phyloP scores from a whole-genome alignment of 2,113 vertebrate species.

The Clupea harengus region DNA sequence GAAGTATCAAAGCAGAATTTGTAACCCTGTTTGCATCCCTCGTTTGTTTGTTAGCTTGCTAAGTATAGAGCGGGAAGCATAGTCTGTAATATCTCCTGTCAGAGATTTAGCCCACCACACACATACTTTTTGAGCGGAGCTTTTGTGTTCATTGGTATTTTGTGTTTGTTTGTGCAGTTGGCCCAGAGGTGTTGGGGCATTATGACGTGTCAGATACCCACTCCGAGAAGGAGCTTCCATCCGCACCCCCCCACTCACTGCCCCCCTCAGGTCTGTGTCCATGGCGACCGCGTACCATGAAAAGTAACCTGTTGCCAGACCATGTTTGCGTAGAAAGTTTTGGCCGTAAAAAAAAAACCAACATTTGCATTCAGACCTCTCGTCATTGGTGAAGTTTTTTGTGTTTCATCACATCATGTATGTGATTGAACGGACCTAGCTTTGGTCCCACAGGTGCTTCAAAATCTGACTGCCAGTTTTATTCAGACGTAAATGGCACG shows the following conservation, averaged over 20 bases:
- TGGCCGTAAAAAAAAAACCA: background rate
- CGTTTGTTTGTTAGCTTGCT: no score
- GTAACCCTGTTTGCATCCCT: no score
- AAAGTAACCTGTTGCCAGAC: background rate
- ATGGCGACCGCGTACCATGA: background rate
- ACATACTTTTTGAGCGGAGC: background rate
- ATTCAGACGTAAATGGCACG: background rate
- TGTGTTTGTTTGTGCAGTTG: constrained; percentile 47
- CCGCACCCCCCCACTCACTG: constrained; percentile 23
- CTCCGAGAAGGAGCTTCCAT: constrained; percentile 41
- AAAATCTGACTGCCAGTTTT: background rate
- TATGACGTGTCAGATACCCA: constrained; percentile 52
- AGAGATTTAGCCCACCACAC: background rate
- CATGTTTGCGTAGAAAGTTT: background rate
- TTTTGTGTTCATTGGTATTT: background rate
- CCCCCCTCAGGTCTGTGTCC: constrained; percentile 42
- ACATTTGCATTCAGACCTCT: background rate
- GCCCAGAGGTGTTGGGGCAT: constrained; percentile 42
- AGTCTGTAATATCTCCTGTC: background rate
- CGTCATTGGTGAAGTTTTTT: background rate
- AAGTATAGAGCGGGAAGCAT: background rate
- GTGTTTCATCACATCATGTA: background rate
- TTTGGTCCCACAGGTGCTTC: background rate
- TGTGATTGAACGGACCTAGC: background rate
- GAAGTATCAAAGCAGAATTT: no score